Evolutionary conservation across 2,888 invertebrate genomes (phyloP), one percentile per base, ranked within the genome.

Genomic region (Aphodius granarius): DNA sequence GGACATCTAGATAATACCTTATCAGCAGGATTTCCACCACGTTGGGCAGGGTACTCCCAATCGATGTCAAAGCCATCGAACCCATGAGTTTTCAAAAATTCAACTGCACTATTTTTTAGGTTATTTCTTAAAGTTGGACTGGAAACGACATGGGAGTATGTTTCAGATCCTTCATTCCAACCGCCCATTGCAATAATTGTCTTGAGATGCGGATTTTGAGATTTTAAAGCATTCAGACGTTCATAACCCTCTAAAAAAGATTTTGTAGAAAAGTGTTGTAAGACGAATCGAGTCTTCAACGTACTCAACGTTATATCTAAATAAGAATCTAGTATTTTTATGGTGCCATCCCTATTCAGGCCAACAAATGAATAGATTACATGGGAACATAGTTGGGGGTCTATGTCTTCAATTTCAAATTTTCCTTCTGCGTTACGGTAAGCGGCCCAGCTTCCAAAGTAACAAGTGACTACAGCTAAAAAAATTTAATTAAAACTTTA

Each of bases 401-500:
- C 90, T 64, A 95, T 92, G 76, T 93, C 81, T 13, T 89, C 88
- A 0, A 94, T 90, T 13, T 91, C 89, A 81, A 92, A 94, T 83
- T 91, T 89, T 0, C 94, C 95, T 70, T 87, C 83, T 0, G 90
- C 91, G 0, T 84, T 85, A 23, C 95, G 89, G 82, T 94, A 94
- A 0, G 90, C 90, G 0, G 95, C 90, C 95, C 95, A 95, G 9
- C 92, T 91, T 1, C 94, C 94, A 79, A 91, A 93, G 85, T 95
- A 95, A 81, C 95, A 95, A 0, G 94, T 89, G 0, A 94, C 86
- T 77, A 89, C 87, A 78, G 91, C 93, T 93, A 82, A 0, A 85
- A 65, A 9, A 9, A 43, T 43, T 13, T n/a, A 18, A 19, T 65
- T 65, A 65, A 17, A 18, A n/a, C n/a, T n/a, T n/a, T n/a, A n/a